A percentile compares a stretch with the other conserved stretches of the same genome.
Conservation (phyloP, 30 jellyfish, hydroid and myxozoan species). For the Aurelia sp. region DNA sequence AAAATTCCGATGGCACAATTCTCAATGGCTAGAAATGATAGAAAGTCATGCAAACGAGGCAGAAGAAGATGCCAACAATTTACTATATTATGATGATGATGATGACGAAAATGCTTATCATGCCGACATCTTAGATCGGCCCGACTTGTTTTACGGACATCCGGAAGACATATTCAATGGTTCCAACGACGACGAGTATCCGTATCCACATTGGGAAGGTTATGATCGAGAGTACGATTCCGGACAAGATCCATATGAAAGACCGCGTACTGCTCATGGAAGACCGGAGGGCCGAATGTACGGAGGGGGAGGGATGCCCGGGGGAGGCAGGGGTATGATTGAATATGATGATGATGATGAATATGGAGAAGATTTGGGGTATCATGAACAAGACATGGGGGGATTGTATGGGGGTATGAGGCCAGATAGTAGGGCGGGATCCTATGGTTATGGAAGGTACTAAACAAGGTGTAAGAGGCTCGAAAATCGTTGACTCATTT, state of each 20-base stretch:
- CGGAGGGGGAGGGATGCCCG: constrained; percentile 14
- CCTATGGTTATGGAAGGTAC: constrained; percentile 65
- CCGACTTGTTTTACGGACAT: constrained; percentile 89
- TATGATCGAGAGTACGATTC: constrained; percentile 40
- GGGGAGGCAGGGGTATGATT: no score
- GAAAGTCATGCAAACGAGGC: constrained; percentile 77
- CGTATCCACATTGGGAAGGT: constrained; percentile 72
- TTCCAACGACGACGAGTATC: constrained; percentile 60
- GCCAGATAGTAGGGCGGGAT: constrained; percentile 51
- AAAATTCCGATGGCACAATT: constrained; percentile 98
- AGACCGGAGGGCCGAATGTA: constrained; percentile 63
- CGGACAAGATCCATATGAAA: constrained; percentile 56
- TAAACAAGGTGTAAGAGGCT: no score
- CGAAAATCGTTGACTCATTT: no score
- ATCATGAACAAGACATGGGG: constrained; percentile 43
- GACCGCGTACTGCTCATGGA: constrained; percentile 73
- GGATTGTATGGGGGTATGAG: constrained; percentile 29
- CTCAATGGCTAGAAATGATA: constrained; percentile 98
- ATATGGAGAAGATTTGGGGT: constrained; percentile 83
- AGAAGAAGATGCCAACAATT: constrained; percentile 51
- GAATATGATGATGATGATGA: constrained; percentile 62
- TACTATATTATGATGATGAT: constrained; percentile 61
- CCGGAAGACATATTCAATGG: constrained; percentile 85
- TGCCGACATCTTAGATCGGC: constrained; percentile 88
- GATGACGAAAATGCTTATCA: constrained; percentile 66